Percentiles rank a stretch among this genome's conserved stretches.
Evolutionary conservation across 2,797 vertebrate genomes (phyloP).

Genomic region (Bradypodion pumilum): DNA sequence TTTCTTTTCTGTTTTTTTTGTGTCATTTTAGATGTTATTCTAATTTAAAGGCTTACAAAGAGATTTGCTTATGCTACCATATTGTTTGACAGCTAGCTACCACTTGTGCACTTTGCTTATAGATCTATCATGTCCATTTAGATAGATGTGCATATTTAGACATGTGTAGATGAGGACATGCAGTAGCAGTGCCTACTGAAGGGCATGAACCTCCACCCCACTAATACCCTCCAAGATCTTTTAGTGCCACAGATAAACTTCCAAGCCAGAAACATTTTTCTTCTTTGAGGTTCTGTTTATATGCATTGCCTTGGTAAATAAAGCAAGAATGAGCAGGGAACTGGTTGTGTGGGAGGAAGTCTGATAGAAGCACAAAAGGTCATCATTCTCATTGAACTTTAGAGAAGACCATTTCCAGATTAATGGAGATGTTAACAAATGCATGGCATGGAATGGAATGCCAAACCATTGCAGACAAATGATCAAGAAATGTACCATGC

Average conservation of each 20-base stretch:
- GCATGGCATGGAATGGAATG: constrained; percentile 2
- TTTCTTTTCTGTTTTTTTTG: too few species aligned
- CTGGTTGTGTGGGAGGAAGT: constrained; percentile 18
- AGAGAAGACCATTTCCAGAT: neutral
- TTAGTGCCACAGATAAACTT: neutral
- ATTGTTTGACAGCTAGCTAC: too few species aligned
- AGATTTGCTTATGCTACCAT: too few species aligned
- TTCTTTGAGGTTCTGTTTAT: constrained; percentile 11
- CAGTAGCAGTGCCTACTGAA: neutral
- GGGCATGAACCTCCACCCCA: neutral
- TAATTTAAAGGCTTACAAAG: too few species aligned
- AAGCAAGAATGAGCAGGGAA: constrained; percentile 14
- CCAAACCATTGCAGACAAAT: neutral
- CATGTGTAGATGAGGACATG: neutral
- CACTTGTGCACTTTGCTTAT: too few species aligned
- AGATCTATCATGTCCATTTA: neutral
- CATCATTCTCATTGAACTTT: neutral
- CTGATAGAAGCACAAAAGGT: neutral
- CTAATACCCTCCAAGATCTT: neutral
- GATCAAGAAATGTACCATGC: neutral
- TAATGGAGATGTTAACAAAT: neutral
- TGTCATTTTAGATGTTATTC: too few species aligned
- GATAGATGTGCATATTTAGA: neutral
- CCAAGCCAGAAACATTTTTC: neutral
- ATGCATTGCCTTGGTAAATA: constrained; percentile 22